Conservation (phyloP, 2,113 vertebrate genomes). For the Zingel zingel region DNA sequence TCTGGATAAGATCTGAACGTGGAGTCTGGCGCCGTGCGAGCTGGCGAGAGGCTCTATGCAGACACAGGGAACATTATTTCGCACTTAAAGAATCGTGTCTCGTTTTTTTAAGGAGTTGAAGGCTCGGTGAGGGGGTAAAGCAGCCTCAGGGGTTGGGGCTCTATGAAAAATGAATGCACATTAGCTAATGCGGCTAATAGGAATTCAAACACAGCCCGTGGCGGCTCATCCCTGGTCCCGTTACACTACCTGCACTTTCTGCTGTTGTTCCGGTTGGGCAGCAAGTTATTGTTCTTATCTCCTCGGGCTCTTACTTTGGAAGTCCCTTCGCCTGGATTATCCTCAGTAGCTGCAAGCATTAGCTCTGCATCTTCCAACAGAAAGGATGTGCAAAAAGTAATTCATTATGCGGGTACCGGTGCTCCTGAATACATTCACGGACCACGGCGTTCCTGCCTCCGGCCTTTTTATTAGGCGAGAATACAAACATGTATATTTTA, state of each 20-base stretch:
- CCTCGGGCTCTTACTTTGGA: conserved; percentile 33
- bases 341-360: neutral
- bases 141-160: no score
- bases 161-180: neutral
- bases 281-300: neutral
- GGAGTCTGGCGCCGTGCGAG: no score
- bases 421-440: rapidly evolving
- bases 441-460: neutral
- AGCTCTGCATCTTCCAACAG: neutral
- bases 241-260: neutral
- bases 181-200: conserved; percentile 57
- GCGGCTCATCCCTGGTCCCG: neutral
- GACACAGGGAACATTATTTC: no score
- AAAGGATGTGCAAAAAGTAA: neutral
- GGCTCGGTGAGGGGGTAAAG: no score
- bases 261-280: neutral
- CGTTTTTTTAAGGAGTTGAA: no score
- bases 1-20: no score
- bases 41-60: no score
- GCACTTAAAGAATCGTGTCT: no score
- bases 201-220: conserved; percentile 53
- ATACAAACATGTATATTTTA: neutral
- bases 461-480: neutral
- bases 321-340: neutral
- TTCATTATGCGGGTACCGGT: neutral